These are phyloP conservation scores for Biston stratarius DNA, from an alignment of 2,888 invertebrate genomes.

Conservation along the genomic window DNA sequence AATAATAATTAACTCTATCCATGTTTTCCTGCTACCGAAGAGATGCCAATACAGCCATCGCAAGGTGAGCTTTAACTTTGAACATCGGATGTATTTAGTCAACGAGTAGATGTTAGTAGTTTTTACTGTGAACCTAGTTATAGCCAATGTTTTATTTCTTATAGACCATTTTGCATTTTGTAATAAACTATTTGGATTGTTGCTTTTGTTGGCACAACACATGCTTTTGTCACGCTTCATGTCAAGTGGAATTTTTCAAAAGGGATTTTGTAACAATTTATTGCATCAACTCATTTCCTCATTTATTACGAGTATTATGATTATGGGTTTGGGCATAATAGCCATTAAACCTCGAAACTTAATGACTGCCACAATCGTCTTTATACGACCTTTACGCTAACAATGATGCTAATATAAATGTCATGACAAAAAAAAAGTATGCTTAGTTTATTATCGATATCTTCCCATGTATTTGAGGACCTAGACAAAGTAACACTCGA, in stretches of 20 bases:
- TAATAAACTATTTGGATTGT: constrained; percentile 3
- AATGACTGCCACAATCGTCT: too few species aligned
- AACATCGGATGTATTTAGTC: not conserved
- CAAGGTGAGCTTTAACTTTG: constrained; percentile 62
- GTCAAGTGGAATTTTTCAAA: not conserved
- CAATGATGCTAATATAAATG: too few species aligned
- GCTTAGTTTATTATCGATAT: too few species aligned
- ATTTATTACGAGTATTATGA: too few species aligned
- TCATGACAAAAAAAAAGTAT: too few species aligned
- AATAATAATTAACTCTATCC: constrained; percentile 64
- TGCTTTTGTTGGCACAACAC: constrained; percentile 23
- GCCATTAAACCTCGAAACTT: not conserved
- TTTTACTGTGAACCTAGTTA: not conserved
- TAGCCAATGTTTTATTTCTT: not conserved
- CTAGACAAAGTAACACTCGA: too few species aligned
- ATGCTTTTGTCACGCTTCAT: constrained; percentile 18
- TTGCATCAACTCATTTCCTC: too few species aligned
- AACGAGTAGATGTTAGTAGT: constrained; percentile 6
- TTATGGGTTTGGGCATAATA: not conserved
- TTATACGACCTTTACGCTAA: too few species aligned
- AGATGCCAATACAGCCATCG: constrained; percentile 54
- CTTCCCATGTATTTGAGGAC: too few species aligned
- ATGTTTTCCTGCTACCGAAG: constrained; percentile 74
- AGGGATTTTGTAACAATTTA: constrained; percentile 17
- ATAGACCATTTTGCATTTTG: constrained; percentile 14